phyloP scores from a whole-genome alignment of 1,140 invertebrate species.

The Cryptotermes secundus region DNA sequence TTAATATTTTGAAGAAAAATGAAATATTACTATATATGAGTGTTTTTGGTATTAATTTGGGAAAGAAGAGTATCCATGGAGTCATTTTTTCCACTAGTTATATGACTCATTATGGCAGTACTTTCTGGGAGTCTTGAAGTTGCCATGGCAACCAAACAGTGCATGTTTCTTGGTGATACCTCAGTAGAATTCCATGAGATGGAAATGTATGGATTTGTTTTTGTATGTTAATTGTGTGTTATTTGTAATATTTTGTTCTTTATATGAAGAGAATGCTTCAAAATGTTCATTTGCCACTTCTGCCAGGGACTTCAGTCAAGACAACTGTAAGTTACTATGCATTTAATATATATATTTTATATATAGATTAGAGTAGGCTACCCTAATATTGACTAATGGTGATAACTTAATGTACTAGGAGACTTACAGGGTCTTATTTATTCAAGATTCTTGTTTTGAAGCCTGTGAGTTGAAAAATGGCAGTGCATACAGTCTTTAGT shows the following conservation, averaged over 20 bases:
- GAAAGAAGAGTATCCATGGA: no score
- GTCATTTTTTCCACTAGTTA: no score
- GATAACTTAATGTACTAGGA: neutral
- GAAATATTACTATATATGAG: no score
- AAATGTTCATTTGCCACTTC: slow-evolving; percentile 10
- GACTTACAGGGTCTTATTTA: no score
- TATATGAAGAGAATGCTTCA: neutral
- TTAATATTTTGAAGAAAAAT: no score
- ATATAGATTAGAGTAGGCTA: neutral
- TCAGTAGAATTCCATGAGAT: neutral
- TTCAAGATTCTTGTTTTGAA: neutral
- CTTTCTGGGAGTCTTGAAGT: neutral
- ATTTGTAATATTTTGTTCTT: neutral
- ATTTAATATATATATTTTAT: neutral
- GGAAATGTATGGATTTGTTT: neutral
- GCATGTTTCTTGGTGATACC: neutral
- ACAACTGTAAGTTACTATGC: slow-evolving; percentile 20
- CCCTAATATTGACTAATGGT: neutral
- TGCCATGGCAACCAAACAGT: slow-evolving; percentile 3
- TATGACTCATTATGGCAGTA: no score
- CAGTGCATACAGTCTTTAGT: neutral
- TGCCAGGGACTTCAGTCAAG: slow-evolving; percentile 1
- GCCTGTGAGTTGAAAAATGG: neutral
- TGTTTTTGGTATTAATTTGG: no score
- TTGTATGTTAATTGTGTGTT: neutral